Evolutionary conservation across 2,888 invertebrate species (phyloP), one percentile per base, ranked within the genome.

Genomic region (Baccha elongata): DNA sequence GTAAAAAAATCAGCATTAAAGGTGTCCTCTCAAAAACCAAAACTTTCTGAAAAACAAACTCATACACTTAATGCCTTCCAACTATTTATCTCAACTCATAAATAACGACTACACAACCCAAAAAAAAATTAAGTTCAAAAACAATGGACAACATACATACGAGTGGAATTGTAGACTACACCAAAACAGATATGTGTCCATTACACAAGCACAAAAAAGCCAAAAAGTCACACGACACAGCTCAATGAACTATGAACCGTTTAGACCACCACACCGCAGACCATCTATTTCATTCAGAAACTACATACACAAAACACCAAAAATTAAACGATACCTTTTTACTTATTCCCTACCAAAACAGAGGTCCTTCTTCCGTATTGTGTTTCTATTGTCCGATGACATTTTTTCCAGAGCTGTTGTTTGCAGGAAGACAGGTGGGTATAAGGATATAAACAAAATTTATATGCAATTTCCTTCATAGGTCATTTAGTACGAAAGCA

Each of bases 381-480:
- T 76, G 53, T 53, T 52, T 60, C 35, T 40, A 65, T 71, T 58
- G 19, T 53, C 64, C 5, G 26, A 42, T 42, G 58, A 17, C 15
- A 58, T 17, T 48, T 50, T 50, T n/a, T 60, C 1, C 0, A 15
- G 40, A 23, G 26, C 40, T 58, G 58, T 58, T 40, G 26, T 58
- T 58, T 26, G 40, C 7, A 58, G 29, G 2, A 40, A 40, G 42
- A 44, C 60, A 60, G 60, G 60, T 55, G 55, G 46, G 55, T 29
- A n/a, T n/a, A n/a, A 40, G 55, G 58, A 32, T 50, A 19, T 23
- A 37, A 35, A 44, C 40, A 75, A 42, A 73, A 81, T 76, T 76
- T 76, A 81, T 81, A 48, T 81, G 76, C 81, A 81, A 81, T 76
- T 76, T 71, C 71, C 71, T 67, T 72, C 71, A 53, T 67, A 81